Base-by-base conservation (phyloP, 2,797 vertebrate genomes). In the Esox masquinongy region DNA sequence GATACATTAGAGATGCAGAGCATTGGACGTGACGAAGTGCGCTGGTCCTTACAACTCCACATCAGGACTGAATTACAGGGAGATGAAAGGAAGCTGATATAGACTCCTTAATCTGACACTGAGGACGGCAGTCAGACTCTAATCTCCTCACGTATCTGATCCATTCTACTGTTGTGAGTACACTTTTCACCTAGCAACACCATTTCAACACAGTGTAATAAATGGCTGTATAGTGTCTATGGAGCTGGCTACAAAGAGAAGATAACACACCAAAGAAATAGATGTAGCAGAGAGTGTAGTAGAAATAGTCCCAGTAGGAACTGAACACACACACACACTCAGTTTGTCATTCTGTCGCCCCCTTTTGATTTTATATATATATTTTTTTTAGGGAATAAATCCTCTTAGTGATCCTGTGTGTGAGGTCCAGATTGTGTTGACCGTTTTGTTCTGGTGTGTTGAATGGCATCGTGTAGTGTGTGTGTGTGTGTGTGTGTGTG, bases 231-330 rank as follows among this genome's bases (percentile, higher is more conserved):
- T 77, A 72, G 79, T 86, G 88, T 86, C 90, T 88, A 43, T 4
- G 1, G 89, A 87, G 82, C 7, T 78, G 71, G 9, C 5, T 75
- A 74, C 74, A 84, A 87, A 87, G 17, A 90, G 84, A 89, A 85
- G 89, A 91, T 91, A 83, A 88, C 67, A 31, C 80, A 83, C 85
- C 89, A 88, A 84, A 36, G 85, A 80, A 88, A 74, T 89, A 88
- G 75, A 80, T 84, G 75, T n/a, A 59, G 86, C 81, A 80, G 77
- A 72, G 86, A 86, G 86, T 87, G 83, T 81, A 81, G 73, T 77
- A 26, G 29, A 88, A 90, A 85, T 91, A 91, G 92, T 92, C 90
- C 89, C 89, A 90, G 90, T 86, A 83, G 86, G 84, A 82, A 88
- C 84, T 87, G 84, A 74, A 84, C 84, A 85, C 73, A 74, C 29